A percentile compares a stretch with the other conserved stretches of the same genome.
Evolutionary conservation across 2,888 invertebrate species (phyloP).

Genomic region (Noctua janthe): DNA sequence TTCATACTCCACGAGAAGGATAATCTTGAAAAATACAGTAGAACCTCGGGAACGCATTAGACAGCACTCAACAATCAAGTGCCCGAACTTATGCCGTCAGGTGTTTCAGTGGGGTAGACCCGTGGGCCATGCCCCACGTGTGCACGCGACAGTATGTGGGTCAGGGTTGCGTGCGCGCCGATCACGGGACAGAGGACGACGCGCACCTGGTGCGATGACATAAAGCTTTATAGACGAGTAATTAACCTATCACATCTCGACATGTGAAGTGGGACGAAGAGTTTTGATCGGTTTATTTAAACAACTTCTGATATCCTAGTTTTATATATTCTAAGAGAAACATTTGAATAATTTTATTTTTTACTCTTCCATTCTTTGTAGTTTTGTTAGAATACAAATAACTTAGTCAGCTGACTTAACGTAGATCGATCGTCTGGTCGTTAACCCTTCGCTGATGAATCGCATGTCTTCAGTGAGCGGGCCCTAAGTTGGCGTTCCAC

Average conservation of each 20-base stretch:
- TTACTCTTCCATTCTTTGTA: background rate
- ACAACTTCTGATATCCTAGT: background rate
- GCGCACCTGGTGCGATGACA: slow-evolving; percentile 51
- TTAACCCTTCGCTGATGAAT: slow-evolving; percentile 25
- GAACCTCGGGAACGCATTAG: background rate
- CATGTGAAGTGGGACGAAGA: background rate
- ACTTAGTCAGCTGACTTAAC: background rate
- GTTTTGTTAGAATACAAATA: slow-evolving; percentile 14
- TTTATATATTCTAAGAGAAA: background rate
- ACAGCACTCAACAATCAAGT: background rate
- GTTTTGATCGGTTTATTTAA: background rate
- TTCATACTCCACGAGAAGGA: background rate
- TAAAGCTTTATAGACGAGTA: background rate
- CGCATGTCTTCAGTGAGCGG: slow-evolving; percentile 21
- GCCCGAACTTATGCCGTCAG: background rate
- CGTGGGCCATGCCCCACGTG: background rate
- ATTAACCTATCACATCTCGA: slow-evolving; percentile 23
- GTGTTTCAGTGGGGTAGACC: slow-evolving; percentile 19
- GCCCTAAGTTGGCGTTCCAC: background rate
- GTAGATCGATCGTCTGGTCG: slow-evolving; percentile 35
- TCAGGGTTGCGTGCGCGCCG: slow-evolving; percentile 51
- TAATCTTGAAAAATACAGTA: background rate
- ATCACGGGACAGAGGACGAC: slow-evolving; percentile 20
- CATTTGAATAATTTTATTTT: background rate
- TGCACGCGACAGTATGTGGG: slow-evolving; percentile 38